Conservation (phyloP, 1,140 invertebrate species). For the Pygmarrhopalites habei region DNA sequence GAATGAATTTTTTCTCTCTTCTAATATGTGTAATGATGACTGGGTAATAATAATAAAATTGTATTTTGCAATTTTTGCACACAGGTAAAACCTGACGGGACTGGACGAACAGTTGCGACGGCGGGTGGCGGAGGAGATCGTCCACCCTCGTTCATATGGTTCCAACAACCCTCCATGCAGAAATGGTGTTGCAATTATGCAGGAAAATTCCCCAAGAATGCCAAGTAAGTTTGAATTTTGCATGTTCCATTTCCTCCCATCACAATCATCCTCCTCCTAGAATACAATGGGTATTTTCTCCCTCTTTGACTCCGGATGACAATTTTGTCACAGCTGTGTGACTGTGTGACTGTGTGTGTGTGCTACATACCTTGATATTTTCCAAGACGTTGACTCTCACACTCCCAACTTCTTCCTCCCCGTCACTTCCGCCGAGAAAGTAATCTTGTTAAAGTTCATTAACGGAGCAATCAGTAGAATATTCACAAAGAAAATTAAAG, state of each 20-base stretch:
- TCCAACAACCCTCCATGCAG: conserved; percentile 43
- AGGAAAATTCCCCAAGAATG: conserved; percentile 65
- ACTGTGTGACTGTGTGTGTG: no score
- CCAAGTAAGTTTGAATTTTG: conserved; percentile 64
- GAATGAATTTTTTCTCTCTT: no score
- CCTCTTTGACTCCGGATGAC: neutral
- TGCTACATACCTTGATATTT: no score
- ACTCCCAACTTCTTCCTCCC: neutral
- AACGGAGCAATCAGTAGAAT: neutral
- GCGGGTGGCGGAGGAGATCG: conserved; percentile 53
- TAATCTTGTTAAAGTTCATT: no score
- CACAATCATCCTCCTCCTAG: neutral
- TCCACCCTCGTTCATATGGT: conserved; percentile 49
- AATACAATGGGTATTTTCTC: neutral
- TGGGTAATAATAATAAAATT: no score
- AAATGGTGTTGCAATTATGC: conserved; percentile 40
- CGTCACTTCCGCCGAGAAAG: neutral
- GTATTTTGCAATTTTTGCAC: no score
- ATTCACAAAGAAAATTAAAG: neutral
- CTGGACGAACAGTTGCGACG: conserved; percentile 74
- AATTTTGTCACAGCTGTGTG: conserved; percentile 8
- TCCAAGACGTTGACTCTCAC: conserved; percentile 10
- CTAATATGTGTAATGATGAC: no score
- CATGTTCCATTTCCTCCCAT: conserved; percentile 3
- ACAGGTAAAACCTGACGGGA: conserved; percentile 69